Percentiles rank a stretch among this genome's conserved stretches.
Conservation (phyloP, 2,113 vertebrate species). For the Platysteira castanea region DNA sequence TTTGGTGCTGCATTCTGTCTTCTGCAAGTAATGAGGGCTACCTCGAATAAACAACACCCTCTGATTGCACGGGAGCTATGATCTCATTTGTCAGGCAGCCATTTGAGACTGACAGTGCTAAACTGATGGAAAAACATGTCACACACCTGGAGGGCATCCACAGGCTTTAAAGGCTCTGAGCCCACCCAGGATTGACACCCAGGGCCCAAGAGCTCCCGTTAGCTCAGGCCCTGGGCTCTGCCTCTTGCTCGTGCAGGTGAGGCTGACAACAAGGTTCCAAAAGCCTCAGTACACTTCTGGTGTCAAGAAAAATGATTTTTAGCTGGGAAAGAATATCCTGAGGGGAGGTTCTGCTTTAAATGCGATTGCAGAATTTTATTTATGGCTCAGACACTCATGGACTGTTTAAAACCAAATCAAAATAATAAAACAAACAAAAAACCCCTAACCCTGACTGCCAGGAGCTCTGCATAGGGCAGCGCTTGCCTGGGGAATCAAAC, state of each 20-base stretch:
- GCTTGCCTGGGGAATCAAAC: background rate
- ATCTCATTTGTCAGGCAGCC: conserved; percentile 8
- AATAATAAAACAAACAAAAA: background rate
- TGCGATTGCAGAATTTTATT: background rate
- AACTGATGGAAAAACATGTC: background rate
- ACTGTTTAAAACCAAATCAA: background rate
- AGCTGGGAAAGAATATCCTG: background rate
- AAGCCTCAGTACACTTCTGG: background rate
- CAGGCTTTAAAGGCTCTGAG: background rate
- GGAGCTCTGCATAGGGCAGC: background rate
- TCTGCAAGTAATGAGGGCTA: background rate
- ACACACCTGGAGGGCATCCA: background rate
- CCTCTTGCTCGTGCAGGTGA: background rate
- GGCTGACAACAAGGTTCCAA: background rate
- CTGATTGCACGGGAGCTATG: background rate
- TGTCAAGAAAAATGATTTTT: background rate
- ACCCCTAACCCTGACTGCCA: no score
- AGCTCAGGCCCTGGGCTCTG: background rate
- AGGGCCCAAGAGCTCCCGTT: background rate
- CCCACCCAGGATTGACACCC: background rate
- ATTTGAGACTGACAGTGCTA: background rate
- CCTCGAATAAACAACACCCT: background rate
- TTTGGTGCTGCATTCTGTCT: background rate
- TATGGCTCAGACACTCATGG: background rate
- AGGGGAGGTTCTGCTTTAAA: background rate